A percentile compares a stretch with the other conserved stretches of the same genome.
Conservation (phyloP, 2,113 vertebrate genomes). For the Formicarius rufipectus region DNA sequence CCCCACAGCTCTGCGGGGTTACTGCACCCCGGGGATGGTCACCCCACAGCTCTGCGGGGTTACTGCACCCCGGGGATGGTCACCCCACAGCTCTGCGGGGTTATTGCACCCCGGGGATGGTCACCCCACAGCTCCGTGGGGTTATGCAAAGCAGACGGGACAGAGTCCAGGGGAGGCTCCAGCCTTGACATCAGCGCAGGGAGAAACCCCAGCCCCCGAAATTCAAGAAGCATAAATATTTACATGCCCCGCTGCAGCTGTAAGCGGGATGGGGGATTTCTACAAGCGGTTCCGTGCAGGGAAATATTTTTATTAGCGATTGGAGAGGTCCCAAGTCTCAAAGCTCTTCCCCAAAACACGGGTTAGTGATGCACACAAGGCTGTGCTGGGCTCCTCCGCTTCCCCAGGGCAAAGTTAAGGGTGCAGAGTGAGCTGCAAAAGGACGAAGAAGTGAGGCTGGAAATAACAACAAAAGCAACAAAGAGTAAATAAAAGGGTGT, state of each 20-base stretch:
- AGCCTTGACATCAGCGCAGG: background rate
- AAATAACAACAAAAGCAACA: background rate
- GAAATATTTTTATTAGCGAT: background rate
- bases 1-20: no score
- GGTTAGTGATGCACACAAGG: background rate
- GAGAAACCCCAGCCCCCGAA: background rate
- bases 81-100: no score
- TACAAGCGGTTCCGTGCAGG: background rate
- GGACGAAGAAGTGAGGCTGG: background rate
- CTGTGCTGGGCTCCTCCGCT: background rate
- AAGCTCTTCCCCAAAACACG: background rate
- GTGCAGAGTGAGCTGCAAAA: accelerated
- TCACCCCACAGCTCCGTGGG: constrained; percentile 8
- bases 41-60: no score
- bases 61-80: no score
- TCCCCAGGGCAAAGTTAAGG: background rate
- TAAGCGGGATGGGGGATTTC: background rate
- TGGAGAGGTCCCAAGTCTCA: background rate
- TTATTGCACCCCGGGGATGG: constrained; percentile 36
- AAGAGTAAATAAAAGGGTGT: background rate
- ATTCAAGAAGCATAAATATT: background rate
- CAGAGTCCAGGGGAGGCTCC: background rate
- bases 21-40: no score
- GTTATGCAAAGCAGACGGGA: background rate
- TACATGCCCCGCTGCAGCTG: background rate